Base-by-base conservation (phyloP, 2,888 invertebrate genomes). In the Lucinisca nassula region DNA sequence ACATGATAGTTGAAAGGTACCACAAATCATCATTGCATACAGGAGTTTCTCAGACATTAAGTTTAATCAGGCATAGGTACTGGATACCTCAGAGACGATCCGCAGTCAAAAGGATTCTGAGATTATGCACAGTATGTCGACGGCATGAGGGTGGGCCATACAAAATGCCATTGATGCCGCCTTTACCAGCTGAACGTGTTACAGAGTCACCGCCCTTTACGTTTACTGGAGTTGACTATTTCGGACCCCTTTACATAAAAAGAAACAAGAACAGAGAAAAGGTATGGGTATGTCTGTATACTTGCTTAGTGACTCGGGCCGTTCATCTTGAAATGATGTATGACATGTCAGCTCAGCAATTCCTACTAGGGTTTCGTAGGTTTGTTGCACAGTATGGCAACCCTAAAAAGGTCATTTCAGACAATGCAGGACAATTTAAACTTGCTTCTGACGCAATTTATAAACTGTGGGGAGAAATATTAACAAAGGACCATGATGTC, bases 201-300 rank as follows among this genome's bases (percentile, higher is more conserved):
- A 24, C 75, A 4, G 27, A 40, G 49, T 40, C 75, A 30, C 17
- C 12, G 21, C 24, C 75, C 1, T 75, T 75, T 51, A 32, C 75
- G 8, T 38, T 30, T 24, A 51, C 51, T n/a, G 75, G 75, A 17
- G 30, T 82, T 10, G 82, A 82, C 55, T 80, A 79, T 61, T 67
- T 75, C 27, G 80, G 85, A 4, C 84, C 84, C 14, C 21, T 79
- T 8, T 84, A 14, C 38, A 27, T 67, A 37, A 78, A 78, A n/a
- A 51, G 10, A 35, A 51, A 8, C 6, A 17, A 6, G 1, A 32
- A 24, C 4, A 35, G 21, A 4, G 21, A 67, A 35, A 81, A 81
- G 40, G 74, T 73, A 17, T 81, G 81, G 81, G 58, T 75, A 12
- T 81, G 81, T 38, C 40, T 81, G 4, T 81, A 61, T 14, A 81